These are phyloP conservation scores for Sminthopsis crassicaudata DNA, from an alignment of 2,113 vertebrate species.

Conservation along the genomic window DNA sequence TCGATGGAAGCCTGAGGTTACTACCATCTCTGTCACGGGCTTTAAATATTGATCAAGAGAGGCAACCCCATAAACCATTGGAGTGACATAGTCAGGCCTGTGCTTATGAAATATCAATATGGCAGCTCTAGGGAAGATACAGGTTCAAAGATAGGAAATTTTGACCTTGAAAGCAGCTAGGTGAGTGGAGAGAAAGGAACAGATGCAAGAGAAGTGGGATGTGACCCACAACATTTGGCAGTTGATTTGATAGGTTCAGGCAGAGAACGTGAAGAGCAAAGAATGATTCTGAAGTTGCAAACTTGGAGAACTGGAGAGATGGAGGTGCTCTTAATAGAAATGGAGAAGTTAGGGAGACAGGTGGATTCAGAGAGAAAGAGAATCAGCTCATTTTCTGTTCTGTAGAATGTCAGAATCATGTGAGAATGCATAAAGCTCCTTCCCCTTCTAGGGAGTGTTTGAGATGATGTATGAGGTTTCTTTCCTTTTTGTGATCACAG, in stretches of 20 bases:
- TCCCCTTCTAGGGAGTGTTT: not conserved
- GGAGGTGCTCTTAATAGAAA: not conserved
- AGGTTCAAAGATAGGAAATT: not conserved
- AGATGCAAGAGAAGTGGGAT: not conserved
- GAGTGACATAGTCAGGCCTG: not conserved
- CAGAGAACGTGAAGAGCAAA: not conserved
- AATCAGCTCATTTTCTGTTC: not conserved
- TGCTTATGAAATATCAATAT: not conserved
- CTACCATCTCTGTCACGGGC: not conserved
- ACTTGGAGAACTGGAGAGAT: not conserved
- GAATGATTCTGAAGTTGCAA: not conserved
- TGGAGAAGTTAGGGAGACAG: not conserved
- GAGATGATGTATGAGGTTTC: not conserved
- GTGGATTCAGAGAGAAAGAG: not conserved
- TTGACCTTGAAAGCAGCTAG: not conserved
- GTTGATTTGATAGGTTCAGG: not conserved
- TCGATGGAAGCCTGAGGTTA: constrained; percentile 86
- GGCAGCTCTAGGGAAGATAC: not conserved
- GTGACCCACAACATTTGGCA: not conserved
- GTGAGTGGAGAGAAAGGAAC: not conserved
- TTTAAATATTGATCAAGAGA: not conserved
- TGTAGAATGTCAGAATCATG: not conserved
- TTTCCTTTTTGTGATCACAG: not conserved
- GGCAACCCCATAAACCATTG: not conserved
- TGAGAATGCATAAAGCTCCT: not conserved